A percentile compares a stretch with the other conserved stretches of the same genome.
Conservation (phyloP, 2,113 vertebrate species). For the Carettochelys insculpta region DNA sequence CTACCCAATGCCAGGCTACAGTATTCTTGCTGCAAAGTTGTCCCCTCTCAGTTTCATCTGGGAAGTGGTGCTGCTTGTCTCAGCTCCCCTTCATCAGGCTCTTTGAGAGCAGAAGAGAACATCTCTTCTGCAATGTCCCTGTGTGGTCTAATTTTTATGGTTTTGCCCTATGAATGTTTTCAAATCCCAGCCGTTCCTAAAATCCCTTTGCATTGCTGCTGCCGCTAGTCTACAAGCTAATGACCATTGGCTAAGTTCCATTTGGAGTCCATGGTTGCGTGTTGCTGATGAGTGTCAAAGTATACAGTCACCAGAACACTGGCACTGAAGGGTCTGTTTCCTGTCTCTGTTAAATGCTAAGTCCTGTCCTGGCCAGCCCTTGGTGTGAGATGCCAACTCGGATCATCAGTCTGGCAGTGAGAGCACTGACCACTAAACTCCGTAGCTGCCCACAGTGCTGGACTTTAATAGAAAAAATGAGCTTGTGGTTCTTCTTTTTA, state of each 20-base stretch:
- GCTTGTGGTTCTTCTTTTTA: background rate
- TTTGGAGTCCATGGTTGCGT: background rate
- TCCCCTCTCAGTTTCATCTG: rapidly evolving
- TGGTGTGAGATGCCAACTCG: background rate
- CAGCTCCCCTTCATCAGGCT: rapidly evolving
- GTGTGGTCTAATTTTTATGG: background rate
- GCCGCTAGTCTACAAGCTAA: background rate
- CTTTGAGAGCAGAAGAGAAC: background rate
- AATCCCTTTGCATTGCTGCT: background rate
- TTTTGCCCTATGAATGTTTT: background rate
- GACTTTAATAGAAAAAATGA: background rate
- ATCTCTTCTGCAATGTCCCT: background rate
- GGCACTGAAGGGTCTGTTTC: background rate
- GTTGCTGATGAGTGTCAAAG: background rate
- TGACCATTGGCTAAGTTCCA: background rate
- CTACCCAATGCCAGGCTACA: background rate
- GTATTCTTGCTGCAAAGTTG: background rate
- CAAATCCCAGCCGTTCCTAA: background rate
- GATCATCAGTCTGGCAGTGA: background rate
- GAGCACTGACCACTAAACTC: background rate
- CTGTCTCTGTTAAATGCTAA: background rate
- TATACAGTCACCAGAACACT: background rate
- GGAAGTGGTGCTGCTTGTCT: background rate
- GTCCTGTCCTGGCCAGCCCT: background rate
- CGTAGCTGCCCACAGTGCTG: background rate